Conservation (phyloP, 2,888 invertebrate species). For the Lasioglossum pauxillum region DNA sequence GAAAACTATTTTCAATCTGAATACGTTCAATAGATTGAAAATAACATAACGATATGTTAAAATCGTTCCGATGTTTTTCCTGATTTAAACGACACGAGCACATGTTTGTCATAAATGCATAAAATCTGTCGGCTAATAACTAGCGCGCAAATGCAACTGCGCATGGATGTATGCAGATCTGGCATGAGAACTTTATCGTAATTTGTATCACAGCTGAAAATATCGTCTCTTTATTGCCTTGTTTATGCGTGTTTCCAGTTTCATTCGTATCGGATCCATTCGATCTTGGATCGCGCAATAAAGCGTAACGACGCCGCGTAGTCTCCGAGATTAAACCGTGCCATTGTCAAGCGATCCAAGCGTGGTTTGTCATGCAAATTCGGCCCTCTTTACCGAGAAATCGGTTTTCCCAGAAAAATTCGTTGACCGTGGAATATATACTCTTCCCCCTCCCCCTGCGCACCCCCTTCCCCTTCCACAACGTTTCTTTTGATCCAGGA, state of each 20-base stretch:
- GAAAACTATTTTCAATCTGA: too few species aligned
- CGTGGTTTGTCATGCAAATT: conserved; percentile 54
- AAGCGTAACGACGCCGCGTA: conserved; percentile 33
- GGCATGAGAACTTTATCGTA: background rate
- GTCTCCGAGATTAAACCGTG: conserved; percentile 40
- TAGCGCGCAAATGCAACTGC: background rate
- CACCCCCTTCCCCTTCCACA: background rate
- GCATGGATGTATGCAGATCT: background rate
- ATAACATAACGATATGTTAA: too few species aligned
- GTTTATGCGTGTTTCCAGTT: conserved; percentile 33
- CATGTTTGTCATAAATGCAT: too few species aligned
- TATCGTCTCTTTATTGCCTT: conserved; percentile 20
- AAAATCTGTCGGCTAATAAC: background rate
- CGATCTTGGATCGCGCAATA: conserved; percentile 32
- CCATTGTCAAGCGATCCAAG: conserved; percentile 39
- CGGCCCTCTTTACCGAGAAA: conserved; percentile 39
- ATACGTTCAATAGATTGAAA: too few species aligned
- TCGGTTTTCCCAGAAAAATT: conserved; percentile 47
- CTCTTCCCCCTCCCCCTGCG: background rate
- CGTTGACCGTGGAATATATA: conserved; percentile 57
- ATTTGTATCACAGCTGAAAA: conserved; percentile 12
- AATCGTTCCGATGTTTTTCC: too few species aligned
- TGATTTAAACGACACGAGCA: too few species aligned
- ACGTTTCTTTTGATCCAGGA: conserved; percentile 49
- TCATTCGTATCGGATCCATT: conserved; percentile 30